Base-by-base conservation (phyloP, 2,113 vertebrate genomes). In the Ciconia maguari region DNA sequence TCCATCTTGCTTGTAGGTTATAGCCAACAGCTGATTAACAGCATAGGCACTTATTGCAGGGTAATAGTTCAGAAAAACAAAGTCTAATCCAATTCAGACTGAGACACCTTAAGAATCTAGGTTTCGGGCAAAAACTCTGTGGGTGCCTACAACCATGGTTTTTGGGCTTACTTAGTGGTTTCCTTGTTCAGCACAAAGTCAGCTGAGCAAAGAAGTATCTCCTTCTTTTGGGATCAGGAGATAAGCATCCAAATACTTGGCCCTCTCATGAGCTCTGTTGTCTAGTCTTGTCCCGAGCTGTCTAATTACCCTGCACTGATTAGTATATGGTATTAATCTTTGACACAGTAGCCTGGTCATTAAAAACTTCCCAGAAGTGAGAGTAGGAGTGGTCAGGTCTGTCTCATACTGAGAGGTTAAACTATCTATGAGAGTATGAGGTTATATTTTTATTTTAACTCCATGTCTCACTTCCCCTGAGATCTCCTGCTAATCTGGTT, bases 131-230 rank as follows among this genome's bases (percentile, higher is more conserved):
- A 68, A 75, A 93, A 18, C 6, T 44, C 8, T 1, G 0, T 30
- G 26, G 7, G 5, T 42, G 26, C 13, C 54, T 83, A 48, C 17
- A 26, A 16, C 5, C 4, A 16, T 2, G 3, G 1, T 6, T 49
- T 82, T 41, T 2, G 5, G 24, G 14, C 16, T 72, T 74, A 22
- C 13, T 75, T 55, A 41, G 11, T 36, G 32, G 10, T 61, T 90
- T 89, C 12, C 30, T 51, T 76, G 10, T 27, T 61, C 30, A 58
- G 25, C 10, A 78, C 26, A 27, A 81, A 78, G 32, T 30, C 30
- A 83, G 5, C 5, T 71, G 18, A 41, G 16, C 21, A 62, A 55
- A 52, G 36, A 48, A 0, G 1, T 18, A 9, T 42, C 4, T 54
- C 5, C 6, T 80, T 25, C 8, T 69, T 92, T 51, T 57, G 11